Evolutionary conservation across 1,140 invertebrate genomes (phyloP), one percentile per base, ranked within the genome.

Genomic region (Tyrophagus putrescentiae): DNA sequence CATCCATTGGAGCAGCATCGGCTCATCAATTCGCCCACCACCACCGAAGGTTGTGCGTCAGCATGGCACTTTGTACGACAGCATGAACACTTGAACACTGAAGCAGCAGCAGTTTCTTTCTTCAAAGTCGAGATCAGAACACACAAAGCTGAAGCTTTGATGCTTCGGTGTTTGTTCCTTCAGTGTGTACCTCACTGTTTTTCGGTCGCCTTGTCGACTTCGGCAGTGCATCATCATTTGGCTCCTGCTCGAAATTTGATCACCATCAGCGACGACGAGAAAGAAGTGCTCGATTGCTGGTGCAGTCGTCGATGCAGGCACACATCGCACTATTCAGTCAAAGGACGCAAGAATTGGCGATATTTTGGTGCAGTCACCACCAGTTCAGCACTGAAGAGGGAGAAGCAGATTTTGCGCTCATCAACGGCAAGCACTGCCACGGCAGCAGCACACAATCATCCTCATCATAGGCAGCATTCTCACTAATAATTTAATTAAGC

Each of bases 401-500:
- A 39, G 11, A 13, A 13, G 11, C 36, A 39, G n/a, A 42, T 3
- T 42, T 42, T 42, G 41, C 18, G 25, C 18, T 42, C 41, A 42
- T 21, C 41, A 42, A 5, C 41, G 25, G 25, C 41, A 42, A 42
- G 4, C 18, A 42, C 6, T 53, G 6, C 7, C 23, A n/a, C n/a
- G n/a, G n/a, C n/a, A n/a, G n/a, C n/a, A n/a, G n/a, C n/a, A n/a
- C n/a, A n/a, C n/a, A n/a, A n/a, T n/a, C n/a, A n/a, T n/a, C n/a
- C n/a, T n/a, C n/a, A n/a, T n/a, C n/a, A n/a, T n/a, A n/a, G n/a
- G 44, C 21, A 11, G 5, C 11, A 27, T 6, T 4, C 31, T 23
- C 1, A 54, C 52, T 54, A 54, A 27, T 54, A 54, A 54, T 54
- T 34, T 54, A 54, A 54, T 54, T 54, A 27, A 54, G 52, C 52